Base-by-base conservation (phyloP, 2,888 invertebrate species). In the Diabrotica balteata region DNA sequence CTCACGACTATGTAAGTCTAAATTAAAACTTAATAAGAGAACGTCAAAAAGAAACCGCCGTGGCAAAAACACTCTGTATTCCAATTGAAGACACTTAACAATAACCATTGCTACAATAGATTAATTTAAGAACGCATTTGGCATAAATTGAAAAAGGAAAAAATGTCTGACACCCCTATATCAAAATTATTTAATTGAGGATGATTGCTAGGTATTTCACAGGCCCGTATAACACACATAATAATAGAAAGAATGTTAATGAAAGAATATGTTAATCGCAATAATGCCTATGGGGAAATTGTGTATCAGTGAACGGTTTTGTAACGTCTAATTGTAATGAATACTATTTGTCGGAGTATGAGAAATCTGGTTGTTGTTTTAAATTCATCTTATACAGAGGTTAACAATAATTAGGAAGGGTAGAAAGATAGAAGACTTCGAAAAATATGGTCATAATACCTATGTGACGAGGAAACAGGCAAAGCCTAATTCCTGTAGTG, bases 141-240 rank as follows among this genome's bases (percentile, higher is more conserved):
- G 47, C 47, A 59, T 52, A 43, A 54, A 60, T 51, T 58, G 58
- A 54, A 54, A 54, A 54, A 42, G 49, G 45, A 63, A 51, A 61
- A 70, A 67, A 63, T 63, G 61, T 57, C 45, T 45, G 58, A 62
- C 67, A 67, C 70, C 70, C 70, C 64, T 70, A 70, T 70, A 22
- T 9, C 8, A 11, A 17, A 7, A 57, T 57, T 57, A 57, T 45
- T 45, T 57, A 57, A 57, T 57, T 57, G 55, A 45, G 6, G 45
- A 57, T 57, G 45, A 57, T 45, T 54, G 44, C n/a, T 45, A 57
- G 55, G 55, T 45, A 45, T 57, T 57, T 57, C 45, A 11, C 43
- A 11, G 9, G 55, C 55, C 55, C 55, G 44, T 45, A 57, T 57
- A 8, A 8, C 17, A 45, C 4, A 9, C 47, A 9, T 5, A 32